Conservation (phyloP, 2,888 invertebrate genomes). For the Dynastes grantii region DNA sequence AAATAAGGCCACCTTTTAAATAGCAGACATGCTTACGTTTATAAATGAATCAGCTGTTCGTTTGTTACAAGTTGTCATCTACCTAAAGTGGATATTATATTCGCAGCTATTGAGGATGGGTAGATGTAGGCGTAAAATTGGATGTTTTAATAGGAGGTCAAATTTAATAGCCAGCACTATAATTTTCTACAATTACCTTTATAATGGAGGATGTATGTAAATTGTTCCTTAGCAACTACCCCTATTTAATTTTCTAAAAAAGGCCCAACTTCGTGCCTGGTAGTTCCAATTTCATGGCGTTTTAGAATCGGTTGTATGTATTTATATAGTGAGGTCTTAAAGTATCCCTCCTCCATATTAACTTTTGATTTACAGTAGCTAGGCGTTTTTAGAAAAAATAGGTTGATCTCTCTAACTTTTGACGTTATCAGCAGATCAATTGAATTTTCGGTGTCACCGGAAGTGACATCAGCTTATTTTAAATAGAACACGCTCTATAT, state of each 20-base stretch:
- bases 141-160: neutral
- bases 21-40: neutral
- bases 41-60: constrained; percentile 2
- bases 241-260: neutral
- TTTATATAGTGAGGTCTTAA: too few relatives aligned
- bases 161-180: neutral
- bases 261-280: too few relatives aligned
- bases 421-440: too few relatives aligned
- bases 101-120: neutral
- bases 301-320: too few relatives aligned
- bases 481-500: too few relatives aligned
- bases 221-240: neutral
- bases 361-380: too few relatives aligned
- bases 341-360: too few relatives aligned
- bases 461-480: too few relatives aligned
- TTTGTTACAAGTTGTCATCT: neutral
- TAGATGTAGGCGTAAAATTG: neutral
- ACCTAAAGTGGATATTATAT: neutral
- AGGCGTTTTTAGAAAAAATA: too few relatives aligned
- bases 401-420: too few relatives aligned
- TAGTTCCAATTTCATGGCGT: too few relatives aligned
- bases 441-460: too few relatives aligned
- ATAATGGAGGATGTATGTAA: neutral
- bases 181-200: constrained; percentile 2
- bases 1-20: neutral